Evolutionary conservation across 2,797 vertebrate species (phyloP).

Genomic region (Clarias fuscus): DNA sequence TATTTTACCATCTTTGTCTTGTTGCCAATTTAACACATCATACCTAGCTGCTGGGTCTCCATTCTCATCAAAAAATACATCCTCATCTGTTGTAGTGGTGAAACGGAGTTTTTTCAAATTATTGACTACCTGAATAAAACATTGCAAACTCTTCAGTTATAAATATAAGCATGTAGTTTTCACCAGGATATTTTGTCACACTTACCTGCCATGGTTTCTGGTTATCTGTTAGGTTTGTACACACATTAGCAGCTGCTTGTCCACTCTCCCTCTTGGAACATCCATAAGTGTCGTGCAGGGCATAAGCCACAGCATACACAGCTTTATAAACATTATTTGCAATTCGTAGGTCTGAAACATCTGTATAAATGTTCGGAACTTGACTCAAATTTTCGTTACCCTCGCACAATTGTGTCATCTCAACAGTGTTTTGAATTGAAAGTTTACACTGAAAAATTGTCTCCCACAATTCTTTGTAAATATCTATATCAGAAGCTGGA

Average conservation of each 20-base stretch:
- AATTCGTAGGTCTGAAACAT: conserved; percentile 68
- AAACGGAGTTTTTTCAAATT: conserved; percentile 43
- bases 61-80: conserved; percentile 23
- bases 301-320: conserved; percentile 69
- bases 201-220: conserved; percentile 31
- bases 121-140: conserved; percentile 30
- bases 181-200: not conserved
- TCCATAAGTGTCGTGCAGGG: conserved; percentile 58
- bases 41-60: conserved; percentile 46
- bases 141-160: not conserved
- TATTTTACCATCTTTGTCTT: conserved; percentile 46
- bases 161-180: not conserved
- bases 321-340: conserved; percentile 53
- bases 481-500: no score
- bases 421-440: conserved; percentile 8
- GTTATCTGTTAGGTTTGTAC: conserved; percentile 21
- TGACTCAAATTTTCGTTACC: conserved; percentile 62
- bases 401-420: conserved; percentile 50
- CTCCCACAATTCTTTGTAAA: conserved; percentile 33
- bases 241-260: conserved; percentile 4
- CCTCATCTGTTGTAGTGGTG: conserved; percentile 31
- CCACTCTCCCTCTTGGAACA: conserved; percentile 19
- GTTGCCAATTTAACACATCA: conserved; percentile 60
- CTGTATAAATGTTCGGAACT: conserved; percentile 65
- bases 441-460: conserved; percentile 52